Evolutionary conservation across 2,888 invertebrate species (phyloP), one percentile per base, ranked within the genome.

Genomic region (Neocrepidodera transversa): DNA sequence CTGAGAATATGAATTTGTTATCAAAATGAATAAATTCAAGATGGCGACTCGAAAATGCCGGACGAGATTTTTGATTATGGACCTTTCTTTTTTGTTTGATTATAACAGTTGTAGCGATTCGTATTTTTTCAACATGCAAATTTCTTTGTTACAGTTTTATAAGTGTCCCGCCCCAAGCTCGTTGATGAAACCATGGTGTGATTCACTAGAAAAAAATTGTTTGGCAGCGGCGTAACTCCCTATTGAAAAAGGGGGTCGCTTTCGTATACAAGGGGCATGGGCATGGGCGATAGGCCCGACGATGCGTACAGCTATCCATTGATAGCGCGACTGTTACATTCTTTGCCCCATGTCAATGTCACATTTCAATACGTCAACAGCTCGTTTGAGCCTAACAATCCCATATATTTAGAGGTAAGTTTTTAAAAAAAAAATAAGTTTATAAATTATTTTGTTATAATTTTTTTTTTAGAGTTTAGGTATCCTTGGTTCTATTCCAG

Each of bases 401-500:
- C 92, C 72, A 87, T 92, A 68, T 97, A 97, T 82, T 85, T 93
- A 71, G 95, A 96, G 90, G 93, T 93, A 79, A 82, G 83, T 45
- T 42, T 2, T 14, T n/a, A 42, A 3, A 42, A n/a, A n/a, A n/a
- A n/a, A n/a, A n/a, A n/a, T n/a, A 17, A 42, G 3, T 14, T n/a
- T 10, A n/a, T 17, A 5, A 10, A 3, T n/a, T 30, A 30, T 13
- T 17, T 17, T 10, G 8, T 53, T 36, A 20, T 32, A 8, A 10
- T 40, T 23, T 36, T 11, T 42, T 36, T 71, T 85, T 2, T 87
- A 96, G 95, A 92, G 95, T 73, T 85, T 97, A 79, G 94, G 95
- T 47, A 95, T 97, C 76, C 85, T 95, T 74, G 95, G 92, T 58
- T 94, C 95, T 35, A 87, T 95, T 67, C 97, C 97, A n/a, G 94